Conservation (phyloP, 1,140 invertebrate genomes). For the Chionoecetes opilio region DNA sequence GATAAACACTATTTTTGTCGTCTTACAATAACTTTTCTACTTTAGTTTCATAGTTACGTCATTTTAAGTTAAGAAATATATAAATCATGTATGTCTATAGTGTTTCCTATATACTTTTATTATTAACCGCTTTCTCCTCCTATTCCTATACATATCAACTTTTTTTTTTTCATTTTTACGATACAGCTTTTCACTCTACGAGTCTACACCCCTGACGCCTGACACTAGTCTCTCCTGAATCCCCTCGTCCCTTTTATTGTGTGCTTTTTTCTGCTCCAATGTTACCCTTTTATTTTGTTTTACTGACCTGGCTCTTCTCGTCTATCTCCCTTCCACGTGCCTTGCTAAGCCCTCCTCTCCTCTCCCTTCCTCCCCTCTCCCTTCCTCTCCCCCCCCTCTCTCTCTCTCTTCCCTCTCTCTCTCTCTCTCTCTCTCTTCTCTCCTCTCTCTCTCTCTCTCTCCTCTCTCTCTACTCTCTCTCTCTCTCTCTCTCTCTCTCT, state of each 20-base stretch:
- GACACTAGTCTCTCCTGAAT: background rate
- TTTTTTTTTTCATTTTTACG: background rate
- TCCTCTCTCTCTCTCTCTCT: background rate
- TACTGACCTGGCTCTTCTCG: background rate
- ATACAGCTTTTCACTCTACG: background rate
- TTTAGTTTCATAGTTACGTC: no score
- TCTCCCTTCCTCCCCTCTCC: background rate
- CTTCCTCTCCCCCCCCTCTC: background rate
- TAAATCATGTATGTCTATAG: no score
- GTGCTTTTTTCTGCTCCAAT: background rate
- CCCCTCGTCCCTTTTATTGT: background rate
- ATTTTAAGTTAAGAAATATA: no score
- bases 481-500: background rate
- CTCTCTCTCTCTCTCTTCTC: background rate
- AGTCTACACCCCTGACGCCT: background rate
- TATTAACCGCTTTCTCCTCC: no score
- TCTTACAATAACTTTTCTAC: no score
- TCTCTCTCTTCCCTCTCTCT: background rate
- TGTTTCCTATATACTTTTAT: no score
- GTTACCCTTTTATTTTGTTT: background rate
- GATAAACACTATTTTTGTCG: no score
- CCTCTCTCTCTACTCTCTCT: conserved; percentile 4
- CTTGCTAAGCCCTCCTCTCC: background rate
- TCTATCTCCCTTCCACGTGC: background rate
- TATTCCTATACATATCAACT: background rate